These are phyloP conservation scores for Noctua janthe DNA, from an alignment of 2,888 invertebrate species.

Conservation along the genomic window DNA sequence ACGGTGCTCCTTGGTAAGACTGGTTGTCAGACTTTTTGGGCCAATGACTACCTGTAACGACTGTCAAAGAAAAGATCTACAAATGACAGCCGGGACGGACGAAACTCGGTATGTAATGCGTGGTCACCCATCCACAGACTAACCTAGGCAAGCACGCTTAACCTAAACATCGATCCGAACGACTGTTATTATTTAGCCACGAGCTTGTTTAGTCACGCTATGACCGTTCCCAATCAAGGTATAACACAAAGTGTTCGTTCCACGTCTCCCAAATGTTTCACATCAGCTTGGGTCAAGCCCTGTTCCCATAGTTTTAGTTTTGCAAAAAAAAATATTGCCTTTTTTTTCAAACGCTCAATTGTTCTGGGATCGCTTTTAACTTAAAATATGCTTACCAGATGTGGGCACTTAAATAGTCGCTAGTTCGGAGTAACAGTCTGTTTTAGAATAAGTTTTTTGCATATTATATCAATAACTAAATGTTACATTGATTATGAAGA, in stretches of 20 bases:
- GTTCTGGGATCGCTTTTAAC: background rate
- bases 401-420: background rate
- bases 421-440: background rate
- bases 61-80: too few relatives aligned
- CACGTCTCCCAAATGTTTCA: background rate
- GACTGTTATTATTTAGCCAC: too few relatives aligned
- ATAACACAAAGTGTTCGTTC: background rate
- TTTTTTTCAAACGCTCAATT: background rate
- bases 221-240: background rate
- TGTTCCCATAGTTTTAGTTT: background rate
- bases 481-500: too few relatives aligned
- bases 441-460: background rate
- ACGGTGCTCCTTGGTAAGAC: too few relatives aligned
- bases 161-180: too few relatives aligned
- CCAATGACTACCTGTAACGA: too few relatives aligned
- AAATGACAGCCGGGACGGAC: too few relatives aligned
- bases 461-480: background rate
- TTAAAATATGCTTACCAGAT: constrained; percentile 17
- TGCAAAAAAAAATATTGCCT: background rate
- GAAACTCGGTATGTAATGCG: too few relatives aligned
- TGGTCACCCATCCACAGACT: too few relatives aligned
- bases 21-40: too few relatives aligned
- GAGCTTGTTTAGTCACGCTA: background rate
- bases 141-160: too few relatives aligned
- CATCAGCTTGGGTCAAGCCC: background rate